These are phyloP conservation scores for Rhynchomys soricoides DNA, from an alignment of 2,113 vertebrate genomes.

Conservation along the genomic window DNA sequence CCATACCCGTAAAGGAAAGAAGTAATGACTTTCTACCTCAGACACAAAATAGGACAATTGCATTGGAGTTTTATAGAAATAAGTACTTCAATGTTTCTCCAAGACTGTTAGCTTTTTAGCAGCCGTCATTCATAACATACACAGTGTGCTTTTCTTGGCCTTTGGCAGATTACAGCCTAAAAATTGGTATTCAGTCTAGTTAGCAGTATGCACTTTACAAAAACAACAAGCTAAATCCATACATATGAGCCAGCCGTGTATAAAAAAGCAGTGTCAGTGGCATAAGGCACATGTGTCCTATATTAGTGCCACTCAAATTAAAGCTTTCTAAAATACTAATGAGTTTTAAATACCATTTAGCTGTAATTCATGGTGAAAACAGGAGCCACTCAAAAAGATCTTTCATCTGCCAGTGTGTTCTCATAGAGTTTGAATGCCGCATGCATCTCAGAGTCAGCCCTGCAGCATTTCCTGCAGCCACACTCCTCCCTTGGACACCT, in stretches of 20 bases:
- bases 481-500: background rate
- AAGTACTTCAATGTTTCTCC: background rate
- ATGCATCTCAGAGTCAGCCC: background rate
- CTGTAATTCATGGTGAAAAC: background rate
- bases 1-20: background rate
- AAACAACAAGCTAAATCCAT: background rate
- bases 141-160: background rate
- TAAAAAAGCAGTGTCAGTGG: background rate
- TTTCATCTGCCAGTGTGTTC: background rate
- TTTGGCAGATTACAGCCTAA: background rate
- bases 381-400: background rate
- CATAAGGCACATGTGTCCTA: background rate
- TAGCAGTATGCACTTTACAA: background rate
- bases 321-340: constrained; percentile 15
- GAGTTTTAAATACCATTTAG: background rate
- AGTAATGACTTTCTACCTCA: background rate
- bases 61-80: constrained; percentile 32
- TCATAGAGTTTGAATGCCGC: background rate
- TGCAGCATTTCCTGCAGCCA: background rate
- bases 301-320: background rate
- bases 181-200: background rate
- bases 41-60: background rate
- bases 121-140: constrained; percentile 12
- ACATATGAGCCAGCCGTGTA: background rate
- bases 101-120: background rate